These are phyloP conservation scores for Oegoconia quadripuncta DNA, from an alignment of 2,888 invertebrate genomes.

Conservation along the genomic window DNA sequence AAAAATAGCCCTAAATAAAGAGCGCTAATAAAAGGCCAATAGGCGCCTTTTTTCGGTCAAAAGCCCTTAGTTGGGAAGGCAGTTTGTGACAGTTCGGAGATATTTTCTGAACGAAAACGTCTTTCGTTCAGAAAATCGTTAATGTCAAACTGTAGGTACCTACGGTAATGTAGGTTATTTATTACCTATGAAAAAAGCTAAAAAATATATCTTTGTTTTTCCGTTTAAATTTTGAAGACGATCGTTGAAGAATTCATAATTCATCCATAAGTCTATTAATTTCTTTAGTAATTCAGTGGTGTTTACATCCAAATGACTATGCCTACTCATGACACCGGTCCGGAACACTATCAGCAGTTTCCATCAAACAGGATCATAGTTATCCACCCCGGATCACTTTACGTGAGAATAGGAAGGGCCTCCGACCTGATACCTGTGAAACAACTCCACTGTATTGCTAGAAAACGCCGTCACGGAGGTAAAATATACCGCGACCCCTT, in stretches of 20 bases:
- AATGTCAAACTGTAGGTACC: no score
- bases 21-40: no score
- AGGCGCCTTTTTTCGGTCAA: no score
- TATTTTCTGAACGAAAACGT: background rate
- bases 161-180: background rate
- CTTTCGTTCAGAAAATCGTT: background rate
- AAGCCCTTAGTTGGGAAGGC: no score
- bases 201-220: background rate
- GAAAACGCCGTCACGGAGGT: conserved; percentile 79
- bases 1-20: no score
- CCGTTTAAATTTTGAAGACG: no score
- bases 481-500: conserved; percentile 81
- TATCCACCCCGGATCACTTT: conserved; percentile 96
- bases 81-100: no score
- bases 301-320: conserved; percentile 44
- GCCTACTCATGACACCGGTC: conserved; percentile 57
- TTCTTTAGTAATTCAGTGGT: no score
- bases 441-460: conserved; percentile 91
- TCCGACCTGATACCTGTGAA: conserved; percentile 93
- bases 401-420: conserved; percentile 93
- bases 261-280: no score
- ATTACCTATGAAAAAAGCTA: background rate
- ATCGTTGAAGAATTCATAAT: background rate
- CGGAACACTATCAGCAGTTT: conserved; percentile 80
- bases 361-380: conserved; percentile 91